Conservation (phyloP, 2,888 invertebrate species). For the Quadroppia sp. region DNA sequence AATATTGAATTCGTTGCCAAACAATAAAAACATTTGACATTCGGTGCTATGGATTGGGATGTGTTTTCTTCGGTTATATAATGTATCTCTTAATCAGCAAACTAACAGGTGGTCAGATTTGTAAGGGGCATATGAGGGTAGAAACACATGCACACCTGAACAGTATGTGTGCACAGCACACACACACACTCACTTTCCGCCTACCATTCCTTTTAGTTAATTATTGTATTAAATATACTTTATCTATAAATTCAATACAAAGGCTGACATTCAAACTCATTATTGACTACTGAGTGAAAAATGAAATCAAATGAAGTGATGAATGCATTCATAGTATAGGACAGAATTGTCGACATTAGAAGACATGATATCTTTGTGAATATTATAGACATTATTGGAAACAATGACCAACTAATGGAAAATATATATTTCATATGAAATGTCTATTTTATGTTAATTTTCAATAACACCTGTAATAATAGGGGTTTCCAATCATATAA, state of each 20-base stretch:
- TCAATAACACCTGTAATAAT: neutral
- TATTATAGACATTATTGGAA: too few species aligned
- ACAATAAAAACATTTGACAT: neutral
- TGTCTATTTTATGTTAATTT: neutral
- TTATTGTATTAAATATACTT: conserved; percentile 5
- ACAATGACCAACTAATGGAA: too few species aligned
- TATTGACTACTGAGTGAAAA: conserved; percentile 13
- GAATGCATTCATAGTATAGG: neutral
- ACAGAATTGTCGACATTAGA: neutral
- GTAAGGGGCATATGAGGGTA: neutral
- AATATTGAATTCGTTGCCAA: neutral
- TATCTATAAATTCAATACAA: neutral
- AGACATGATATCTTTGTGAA: too few species aligned
- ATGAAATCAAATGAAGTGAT: neutral
- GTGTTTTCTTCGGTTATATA: neutral
- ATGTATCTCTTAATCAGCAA: neutral
- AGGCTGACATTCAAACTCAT: conserved; percentile 2
- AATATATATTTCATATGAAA: too few species aligned
- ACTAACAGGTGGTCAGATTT: neutral
- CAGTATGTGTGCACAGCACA: too few species aligned
- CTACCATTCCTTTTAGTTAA: neutral
- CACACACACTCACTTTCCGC: neutral
- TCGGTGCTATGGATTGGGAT: neutral
- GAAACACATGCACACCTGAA: neutral
- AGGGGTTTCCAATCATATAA: neutral